Base-by-base conservation (phyloP, 2,797 vertebrate genomes). In the Molossus alvarezi region DNA sequence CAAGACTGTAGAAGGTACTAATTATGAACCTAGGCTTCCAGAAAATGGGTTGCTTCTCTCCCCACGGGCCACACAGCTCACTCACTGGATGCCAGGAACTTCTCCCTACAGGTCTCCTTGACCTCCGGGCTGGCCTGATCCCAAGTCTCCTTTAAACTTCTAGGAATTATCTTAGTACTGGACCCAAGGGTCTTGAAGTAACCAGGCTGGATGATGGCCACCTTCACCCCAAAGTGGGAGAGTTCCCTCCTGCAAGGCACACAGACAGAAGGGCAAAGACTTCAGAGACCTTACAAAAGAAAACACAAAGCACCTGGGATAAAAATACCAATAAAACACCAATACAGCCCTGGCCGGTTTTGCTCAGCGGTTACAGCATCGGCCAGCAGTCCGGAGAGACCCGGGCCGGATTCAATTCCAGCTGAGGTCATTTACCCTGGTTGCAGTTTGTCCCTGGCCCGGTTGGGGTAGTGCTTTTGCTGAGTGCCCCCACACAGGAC, bases 151-250 rank as follows among this genome's bases (percentile, higher is more conserved):
- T 2, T 3, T 0, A 77, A 0, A 2, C 0, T 0, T 1, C 64
- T 9, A 20, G 0, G 0, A 2, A 89, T 0, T 0, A 0, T 0
- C 4, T 15, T 0, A 1, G 0, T 0, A 5, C 18, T 12, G 0
- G 0, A 5, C 0, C 97, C 5, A 0, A 0, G 0, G 0, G 97
- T 98, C 13, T 0, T 45, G 94, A 98, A 98, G 60, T 3, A 29
- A 0, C 98, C 97, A 0, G 98, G 98, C 21, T 98, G 96, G 0
- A 98, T 87, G 60, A 98, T 90, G 84, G 95, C 96, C 75, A 98
- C 96, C 51, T 98, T 98, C 29, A 98, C 90, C 1, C 97, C 97
- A 77, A 77, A 98, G 45, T 27, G 8, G 5, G 4, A 67, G 3
- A 97, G 64, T 15, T 98, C 97, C 20, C 96, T 86, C 71, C 98